Base-by-base conservation (phyloP, 53 echinoderm and acorn worm species). In the Patiria pectinifera region DNA sequence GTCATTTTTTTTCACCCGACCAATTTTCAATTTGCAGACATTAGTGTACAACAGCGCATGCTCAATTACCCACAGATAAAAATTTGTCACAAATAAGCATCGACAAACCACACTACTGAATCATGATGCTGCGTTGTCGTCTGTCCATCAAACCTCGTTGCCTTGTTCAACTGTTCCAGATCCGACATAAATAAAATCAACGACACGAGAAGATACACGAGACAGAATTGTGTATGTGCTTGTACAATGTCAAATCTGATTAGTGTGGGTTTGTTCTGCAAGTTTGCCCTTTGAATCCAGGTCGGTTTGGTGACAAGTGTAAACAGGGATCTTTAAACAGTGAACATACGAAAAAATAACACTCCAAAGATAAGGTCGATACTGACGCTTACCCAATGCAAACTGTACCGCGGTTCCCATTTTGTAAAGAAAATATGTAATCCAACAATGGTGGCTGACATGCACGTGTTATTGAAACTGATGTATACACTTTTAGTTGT, bases 321-420 rank as follows among this genome's bases (percentile, higher is more conserved):
- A 78, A 78, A 78, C 79, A 78, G 4, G 74, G 74, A 74, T 23
- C 79, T 78, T 16, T 45, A 14, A 46, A 78, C 14, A 78, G 79
- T 78, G 26, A 24, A 78, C 74, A 74, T 74, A 44, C 15, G 43
- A 78, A 24, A 78, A 78, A 78, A 23, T n/a, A 76, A 24, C 79
- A 78, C 45, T 78, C 79, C 45, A 78, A 46, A 78, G 79, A 78
- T 46, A 46, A 2, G 19, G 15, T 22, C 45, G 46, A 44, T 45
- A 78, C 79, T 2, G 79, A 12, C 6, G 45, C 79, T 45, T 24
- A 24, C 46, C 2, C 46, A 35, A 45, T 15, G 79, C 46, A 47
- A 78, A 45, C 46, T 78, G 3, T 46, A 9, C 45, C 79, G 45
- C 74, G 18, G 24, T 74, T 74, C 21, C 21, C 4, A 24, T 74